A percentile compares a stretch with the other conserved stretches of the same genome.
Evolutionary conservation across 2,113 vertebrate species (phyloP).

Genomic region (Octodon degus): DNA sequence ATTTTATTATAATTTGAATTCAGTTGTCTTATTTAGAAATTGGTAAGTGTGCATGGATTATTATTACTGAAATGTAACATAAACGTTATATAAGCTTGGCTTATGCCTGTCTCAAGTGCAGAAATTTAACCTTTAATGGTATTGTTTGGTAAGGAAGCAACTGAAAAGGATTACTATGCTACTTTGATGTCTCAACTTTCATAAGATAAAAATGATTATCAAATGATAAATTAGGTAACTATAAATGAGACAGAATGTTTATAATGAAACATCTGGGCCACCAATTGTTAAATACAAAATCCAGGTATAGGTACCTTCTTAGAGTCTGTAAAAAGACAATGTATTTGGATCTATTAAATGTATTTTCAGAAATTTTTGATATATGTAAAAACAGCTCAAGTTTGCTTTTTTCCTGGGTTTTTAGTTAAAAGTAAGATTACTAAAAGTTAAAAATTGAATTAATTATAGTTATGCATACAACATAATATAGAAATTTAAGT

Average conservation of each 20-base stretch:
- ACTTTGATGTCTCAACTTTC: background rate
- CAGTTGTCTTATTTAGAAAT: background rate
- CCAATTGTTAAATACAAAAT: background rate
- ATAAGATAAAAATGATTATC: background rate
- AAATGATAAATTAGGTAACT: background rate
- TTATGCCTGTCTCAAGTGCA: background rate
- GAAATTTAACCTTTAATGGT: background rate
- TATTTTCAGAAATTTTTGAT: background rate
- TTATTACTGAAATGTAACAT: background rate
- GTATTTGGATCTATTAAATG: background rate
- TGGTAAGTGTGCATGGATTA: background rate
- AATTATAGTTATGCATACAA: background rate
- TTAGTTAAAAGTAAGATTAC: background rate
- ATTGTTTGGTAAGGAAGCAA: background rate
- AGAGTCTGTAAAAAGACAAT: background rate
- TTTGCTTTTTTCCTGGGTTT: background rate
- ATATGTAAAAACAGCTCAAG: background rate
- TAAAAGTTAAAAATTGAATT: background rate
- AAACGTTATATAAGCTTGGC: background rate
- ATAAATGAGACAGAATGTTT: background rate
- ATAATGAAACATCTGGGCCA: background rate
- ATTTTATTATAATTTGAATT: background rate
- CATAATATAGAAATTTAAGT: background rate
- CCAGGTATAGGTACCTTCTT: background rate
- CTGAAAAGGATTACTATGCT: background rate